Evolutionary conservation across 2,888 invertebrate genomes (phyloP), one percentile per base, ranked within the genome.

Genomic region (Leucophenga maculata): DNA sequence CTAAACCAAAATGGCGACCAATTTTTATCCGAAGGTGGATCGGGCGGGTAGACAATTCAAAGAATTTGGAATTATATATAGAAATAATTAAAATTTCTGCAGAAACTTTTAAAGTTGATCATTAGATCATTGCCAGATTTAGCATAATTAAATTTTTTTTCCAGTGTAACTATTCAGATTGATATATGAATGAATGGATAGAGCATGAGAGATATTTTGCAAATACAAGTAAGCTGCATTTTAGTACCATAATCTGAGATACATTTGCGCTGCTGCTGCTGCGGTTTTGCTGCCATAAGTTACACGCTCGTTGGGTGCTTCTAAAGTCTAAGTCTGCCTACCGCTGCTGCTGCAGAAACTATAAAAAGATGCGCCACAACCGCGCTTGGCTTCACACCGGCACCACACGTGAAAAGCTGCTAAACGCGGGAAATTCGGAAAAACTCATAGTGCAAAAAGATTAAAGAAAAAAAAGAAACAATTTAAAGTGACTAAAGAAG

Each of bases 341-440:
- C 22, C 20, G 16, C 46, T 18, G 48, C 46, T 62, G 18, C 55
- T 22, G 55, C 13, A 44, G 48, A 82, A 79, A 80, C 83, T 84
- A 80, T 85, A 86, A 85, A 86, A 85, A 86, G 84, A 82, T 79
- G 75, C 70, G 79, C 72, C 72, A 74, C 60, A 82, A 77, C 84
- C 80, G 86, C 86, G 86, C 80, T 85, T 86, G 78, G 86, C 81
- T 85, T 86, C 86, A 86, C 86, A 86, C 84, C 81, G 83, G 83
- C 78, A 75, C 78, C 76, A 75, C 78, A 77, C 83, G 79, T 77
- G 75, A 78, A 77, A 72, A 74, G 78, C 76, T 73, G 68, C 79
- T 76, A 76, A 84, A 32, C 50, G 50, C 50, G 18, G 16, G 6
- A 50, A 14, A 50, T 50, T 50, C 16, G 8, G 18, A 50, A n/a